These are phyloP conservation scores for Schlechtendalia chinensis DNA, from an alignment of 1,140 invertebrate genomes.

Conservation along the genomic window DNA sequence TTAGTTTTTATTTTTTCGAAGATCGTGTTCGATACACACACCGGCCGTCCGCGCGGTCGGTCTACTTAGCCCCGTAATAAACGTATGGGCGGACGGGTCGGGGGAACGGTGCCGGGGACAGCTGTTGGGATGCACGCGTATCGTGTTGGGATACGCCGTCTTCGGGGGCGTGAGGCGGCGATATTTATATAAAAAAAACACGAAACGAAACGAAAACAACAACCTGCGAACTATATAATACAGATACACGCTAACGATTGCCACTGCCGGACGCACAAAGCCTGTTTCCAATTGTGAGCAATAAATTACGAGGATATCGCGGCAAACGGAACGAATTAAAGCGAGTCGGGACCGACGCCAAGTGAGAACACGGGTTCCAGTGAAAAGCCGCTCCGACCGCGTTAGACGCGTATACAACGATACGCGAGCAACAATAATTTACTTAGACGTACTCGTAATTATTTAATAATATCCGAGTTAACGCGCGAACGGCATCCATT, in stretches of 20 bases:
- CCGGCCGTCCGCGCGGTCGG: background rate
- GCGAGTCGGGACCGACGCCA: background rate
- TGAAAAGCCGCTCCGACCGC: conserved; percentile 4
- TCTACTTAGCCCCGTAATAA: background rate
- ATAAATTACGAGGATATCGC: conserved; percentile 15
- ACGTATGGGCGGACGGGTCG: background rate
- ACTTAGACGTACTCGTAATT: too few relatives aligned
- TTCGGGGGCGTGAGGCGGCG: background rate
- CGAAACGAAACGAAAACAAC: too few relatives aligned
- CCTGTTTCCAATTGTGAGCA: conserved; percentile 1
- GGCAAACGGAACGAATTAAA: background rate
- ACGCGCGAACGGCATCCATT: too few relatives aligned
- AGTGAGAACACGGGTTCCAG: background rate
- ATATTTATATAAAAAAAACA: conserved; percentile 5
- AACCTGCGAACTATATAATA: conserved; percentile 34
- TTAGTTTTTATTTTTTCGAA: background rate
- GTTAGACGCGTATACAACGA: too few relatives aligned
- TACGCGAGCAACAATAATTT: too few relatives aligned
- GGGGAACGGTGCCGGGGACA: background rate
- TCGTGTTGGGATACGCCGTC: background rate
- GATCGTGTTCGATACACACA: conserved; percentile 41
- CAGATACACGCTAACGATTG: conserved; percentile 33
- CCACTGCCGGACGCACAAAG: conserved; percentile 22
- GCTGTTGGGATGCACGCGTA: background rate
- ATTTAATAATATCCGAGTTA: too few relatives aligned